Base-by-base conservation (phyloP, 2,797 vertebrate species). In the Alauda arvensis region DNA sequence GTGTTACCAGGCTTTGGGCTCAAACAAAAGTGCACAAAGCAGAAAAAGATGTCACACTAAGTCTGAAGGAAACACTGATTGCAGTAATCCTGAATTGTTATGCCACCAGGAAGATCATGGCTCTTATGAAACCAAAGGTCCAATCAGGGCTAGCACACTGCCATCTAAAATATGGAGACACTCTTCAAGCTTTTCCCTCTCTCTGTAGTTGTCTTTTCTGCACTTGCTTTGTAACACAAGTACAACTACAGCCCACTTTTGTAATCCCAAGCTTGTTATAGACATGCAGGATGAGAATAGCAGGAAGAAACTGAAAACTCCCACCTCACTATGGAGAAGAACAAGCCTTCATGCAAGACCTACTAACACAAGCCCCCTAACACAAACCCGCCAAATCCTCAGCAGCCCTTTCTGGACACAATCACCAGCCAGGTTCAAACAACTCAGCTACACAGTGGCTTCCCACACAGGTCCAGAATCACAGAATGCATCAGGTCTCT, bases 231-330 rank as follows among this genome's bases (percentile, higher is more conserved):
- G 2, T 16, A 52, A 60, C 18, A 62, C 29, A 40, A 12, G 18
- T 12, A 31, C 63, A 63, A 49, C 25, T 18, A 24, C 37, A 52
- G 19, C 12, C 28, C 20, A 26, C 15, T 72, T 66, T 10, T 23
- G 31, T 28, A 51, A 72, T 29, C 11, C 37, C 45, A 40, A 43
- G 0, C 6, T 68, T 3, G 0, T 34, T 28, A 39, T 0, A 2
- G 28, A 42, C 19, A 55, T 3, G 2, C 15, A 60, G 1, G 0
- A 14, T 4, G 8, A 70, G 18, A 74, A 70, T 5, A 40, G 34
- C 1, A 5, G 17, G 52, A 68, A 77, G 8, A 88, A 76, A 60
- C 7, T 1, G 31, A 24, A n/a, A 56, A 31, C 6, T 48, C 26
- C 12, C 18, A 31, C 19, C 24, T 51, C 33, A 52, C 7, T 53